Base-by-base conservation (phyloP, 2,797 vertebrate species). In the Pteronotus mesoamericanus region DNA sequence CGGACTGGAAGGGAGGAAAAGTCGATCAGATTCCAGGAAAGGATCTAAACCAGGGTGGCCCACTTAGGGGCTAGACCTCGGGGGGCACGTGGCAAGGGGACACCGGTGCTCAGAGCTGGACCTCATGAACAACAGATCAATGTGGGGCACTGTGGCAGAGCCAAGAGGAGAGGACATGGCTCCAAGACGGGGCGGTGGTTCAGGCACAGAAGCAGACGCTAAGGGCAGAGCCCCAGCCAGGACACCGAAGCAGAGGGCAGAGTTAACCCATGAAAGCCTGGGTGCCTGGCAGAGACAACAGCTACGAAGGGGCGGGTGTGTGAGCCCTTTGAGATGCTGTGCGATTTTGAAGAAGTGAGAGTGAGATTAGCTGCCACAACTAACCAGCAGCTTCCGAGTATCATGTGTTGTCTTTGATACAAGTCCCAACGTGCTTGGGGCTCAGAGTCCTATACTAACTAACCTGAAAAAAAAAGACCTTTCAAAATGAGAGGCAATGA, bases 101-200 rank as follows among this genome's bases (percentile, higher is more conserved):
- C 6, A 1, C 19, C n/a, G 2, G 16, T 0, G 6, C 19, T 12
- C 82, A 37, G 32, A 79, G 24, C n/a, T 32, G 44, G 39, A 21
- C n/a, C 12, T 2, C 9, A 3, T 0, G 6, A 14, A 37, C 11
- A 0, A 19, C 26, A 21, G 21, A 9, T n/a, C 11, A 12, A 0
- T 1, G 15, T 51, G 24, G 39, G 87, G 57, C 0, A 0, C 5
- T 0, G 1, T 4, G 15, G 22, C 44, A 51, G 4, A 7, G 12
- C 22, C 19, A 0, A 46, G 68, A 10, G 34, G 15, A n/a, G 24
- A 12, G 9, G 37, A 6, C 12, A 10, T 11, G 6, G 39, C 19
- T 68, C 34, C 1, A 26, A 32, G 61, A 3, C 5, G 1, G 8
- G 53, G 42, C 3, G 12, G 32, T 3, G 5, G 3, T 2, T 44